Base-by-base conservation (phyloP, 2,113 vertebrate genomes). In the Archocentrus centrarchus region DNA sequence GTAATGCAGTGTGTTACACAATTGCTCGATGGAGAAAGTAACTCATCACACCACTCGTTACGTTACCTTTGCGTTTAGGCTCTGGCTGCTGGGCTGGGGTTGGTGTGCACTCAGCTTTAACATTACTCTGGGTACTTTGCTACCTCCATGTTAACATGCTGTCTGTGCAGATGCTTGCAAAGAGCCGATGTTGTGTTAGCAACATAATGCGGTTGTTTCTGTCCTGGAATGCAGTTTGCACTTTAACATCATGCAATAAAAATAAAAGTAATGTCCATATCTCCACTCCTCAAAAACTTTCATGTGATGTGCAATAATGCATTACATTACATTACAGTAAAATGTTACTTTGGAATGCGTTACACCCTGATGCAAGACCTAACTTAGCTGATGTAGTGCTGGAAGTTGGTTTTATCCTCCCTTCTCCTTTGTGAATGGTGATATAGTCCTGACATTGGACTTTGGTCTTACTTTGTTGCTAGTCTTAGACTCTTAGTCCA, bases 401-500 rank as follows among this genome's bases (percentile, higher is more conserved):
- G 10, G 57, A 75, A 20, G 66, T 53, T 73, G 22, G 41, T 82
- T 82, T 87, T 32, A 76, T 13, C 24, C 61, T 75, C 55, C 37
- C 8, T 47, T 66, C 22, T 86, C 55, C 27, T 61, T 39, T 39
- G 63, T 77, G 22, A 44, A 41, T 4, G 14, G 57, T 39, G 57
- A 75, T 35, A 70, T 59, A 78, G 39, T 37, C 14, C n/a, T 32
- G 37, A 77, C 11, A 59, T 41, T 81, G 82, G 83, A 93, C 92
- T 91, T 86, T 88, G 84, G 11, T 75, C 59, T 60, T 41, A 57
- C 14, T 63, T 79, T 61, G 22, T 14, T 57, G 35, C 24, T 88
- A 86, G 27, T 87, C 90, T 91, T 91, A 87, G 81, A 87, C 90
- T 87, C 58, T 89, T 82, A 87, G 87, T 11, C 90, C 80, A 85